A percentile compares a stretch with the other conserved stretches of the same genome.
Evolutionary conservation across 2,888 invertebrate genomes (phyloP).

Genomic region (Lepeophtheirus nordmannii): DNA sequence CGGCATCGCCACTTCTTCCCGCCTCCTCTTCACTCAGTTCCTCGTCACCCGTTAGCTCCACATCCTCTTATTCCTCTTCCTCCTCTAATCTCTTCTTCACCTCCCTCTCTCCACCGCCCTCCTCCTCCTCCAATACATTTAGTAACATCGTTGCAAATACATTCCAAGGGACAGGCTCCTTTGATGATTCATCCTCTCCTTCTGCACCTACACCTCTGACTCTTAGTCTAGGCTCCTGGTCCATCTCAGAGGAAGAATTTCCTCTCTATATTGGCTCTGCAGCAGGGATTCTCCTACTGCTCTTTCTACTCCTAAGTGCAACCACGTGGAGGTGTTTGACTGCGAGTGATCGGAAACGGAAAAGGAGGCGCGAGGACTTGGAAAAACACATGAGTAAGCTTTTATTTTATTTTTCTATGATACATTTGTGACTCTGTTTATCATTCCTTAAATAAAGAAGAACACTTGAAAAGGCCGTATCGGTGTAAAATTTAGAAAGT

Average conservation of each 20-base stretch:
- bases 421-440: no score
- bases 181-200: not conserved
- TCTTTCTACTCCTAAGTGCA: constrained; percentile 9
- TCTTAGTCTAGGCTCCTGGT: constrained; percentile 21
- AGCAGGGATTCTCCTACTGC: constrained; percentile 13
- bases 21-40: no score
- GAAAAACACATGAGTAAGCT: not conserved
- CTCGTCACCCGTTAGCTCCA: no score
- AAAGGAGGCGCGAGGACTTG: not conserved
- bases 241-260: constrained; percentile 19
- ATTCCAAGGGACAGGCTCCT: not conserved
- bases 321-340: constrained; percentile 17
- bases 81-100: not conserved
- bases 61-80: not conserved
- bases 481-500: no score
- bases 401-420: no score
- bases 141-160: not conserved
- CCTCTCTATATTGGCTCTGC: constrained; percentile 19
- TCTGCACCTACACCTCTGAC: constrained; percentile 9
- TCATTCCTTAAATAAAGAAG: no score
- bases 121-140: not conserved
- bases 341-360: not conserved
- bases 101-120: not conserved
- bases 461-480: no score
- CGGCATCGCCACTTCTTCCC: no score